Evolutionary conservation across 2,888 invertebrate species (phyloP), one percentile per base, ranked within the genome.

Genomic region (Agrotis segetum): DNA sequence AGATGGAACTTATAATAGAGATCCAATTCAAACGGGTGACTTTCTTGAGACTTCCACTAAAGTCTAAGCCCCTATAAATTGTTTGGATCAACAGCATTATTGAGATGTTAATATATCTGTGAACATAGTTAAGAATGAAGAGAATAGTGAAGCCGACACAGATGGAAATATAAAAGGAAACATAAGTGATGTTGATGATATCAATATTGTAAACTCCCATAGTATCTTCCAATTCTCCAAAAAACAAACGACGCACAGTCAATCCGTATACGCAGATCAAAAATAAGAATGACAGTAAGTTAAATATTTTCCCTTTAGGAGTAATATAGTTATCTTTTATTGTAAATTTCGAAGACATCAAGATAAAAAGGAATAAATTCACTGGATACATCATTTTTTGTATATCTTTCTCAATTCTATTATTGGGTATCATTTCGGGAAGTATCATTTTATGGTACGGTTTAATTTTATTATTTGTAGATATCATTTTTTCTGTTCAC

Each of bases 401-500:
- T 0, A 83, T 40, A 9, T 78, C 74, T 67, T 71, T 75, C 7
- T 85, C 74, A 3, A 84, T 13, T 50, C 55, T 71, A 16, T 83
- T 83, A n/a, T 67, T 34, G 6, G 71, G 24, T 19, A 77, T 46
- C 29, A 60, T 49, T 64, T 83, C 84, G 13, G 59, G 17, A 11
- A n/a, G 47, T 3, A 50, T n/a, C 7, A 9, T 29, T 60, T 46
- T 44, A 46, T 7, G n/a, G 16, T 34, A 63, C 14, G 24, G 14
- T 11, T 55, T 67, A 0, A 17, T 40, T 56, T 65, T 59, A 19
- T 55, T 61, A 29, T 58, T 67, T 21, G 0, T 24, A n/a, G 7
- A 19, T 13, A 64, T 3, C 53, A 66, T 67, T 61, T 64, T 67
- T 56, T 46, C 1, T 49, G n/a, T 64, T 56, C 0, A 56, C 56